A percentile compares a stretch with the other conserved stretches of the same genome.
These are phyloP conservation scores for Troides helena DNA, from an alignment of 2,888 invertebrate species.

Conservation along the genomic window DNA sequence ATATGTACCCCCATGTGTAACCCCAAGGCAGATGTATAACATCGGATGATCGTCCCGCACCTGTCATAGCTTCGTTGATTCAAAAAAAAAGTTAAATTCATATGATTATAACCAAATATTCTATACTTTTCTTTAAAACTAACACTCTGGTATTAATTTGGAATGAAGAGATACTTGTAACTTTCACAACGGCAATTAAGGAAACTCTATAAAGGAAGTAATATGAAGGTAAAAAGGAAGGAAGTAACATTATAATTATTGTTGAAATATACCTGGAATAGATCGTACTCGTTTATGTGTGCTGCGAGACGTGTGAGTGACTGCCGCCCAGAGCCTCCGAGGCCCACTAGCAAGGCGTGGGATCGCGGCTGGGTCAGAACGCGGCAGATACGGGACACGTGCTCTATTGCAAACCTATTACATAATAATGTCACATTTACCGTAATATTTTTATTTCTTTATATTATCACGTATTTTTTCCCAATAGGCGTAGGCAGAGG, in stretches of 20 bases:
- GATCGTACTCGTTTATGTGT: conserved; percentile 96
- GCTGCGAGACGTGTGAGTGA: conserved; percentile 93
- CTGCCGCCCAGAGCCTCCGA: conserved; percentile 96
- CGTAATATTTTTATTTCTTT: no score
- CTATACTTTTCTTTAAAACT: no score
- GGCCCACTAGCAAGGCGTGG: conserved; percentile 93
- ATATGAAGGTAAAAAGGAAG: neutral
- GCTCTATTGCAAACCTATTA: conserved; percentile 94
- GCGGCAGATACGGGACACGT: conserved; percentile 93
- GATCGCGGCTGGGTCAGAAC: conserved; percentile 95
- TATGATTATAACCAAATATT: no score
- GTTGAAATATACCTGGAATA: conserved; percentile 79
- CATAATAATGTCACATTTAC: neutral
- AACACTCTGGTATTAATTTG: no score
- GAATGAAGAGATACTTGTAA: no score
- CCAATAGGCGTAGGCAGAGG: no score
- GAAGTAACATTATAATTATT: neutral
- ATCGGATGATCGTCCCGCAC: no score
- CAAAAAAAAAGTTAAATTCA: no score
- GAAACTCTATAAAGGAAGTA: neutral
- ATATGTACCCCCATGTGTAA: no score
- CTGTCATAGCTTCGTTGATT: no score
- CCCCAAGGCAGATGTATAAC: no score
- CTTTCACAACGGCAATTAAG: neutral
- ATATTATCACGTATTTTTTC: no score